Evolutionary conservation across 2,888 invertebrate genomes (phyloP), one percentile per base, ranked within the genome.

Genomic region (Seira musarum): DNA sequence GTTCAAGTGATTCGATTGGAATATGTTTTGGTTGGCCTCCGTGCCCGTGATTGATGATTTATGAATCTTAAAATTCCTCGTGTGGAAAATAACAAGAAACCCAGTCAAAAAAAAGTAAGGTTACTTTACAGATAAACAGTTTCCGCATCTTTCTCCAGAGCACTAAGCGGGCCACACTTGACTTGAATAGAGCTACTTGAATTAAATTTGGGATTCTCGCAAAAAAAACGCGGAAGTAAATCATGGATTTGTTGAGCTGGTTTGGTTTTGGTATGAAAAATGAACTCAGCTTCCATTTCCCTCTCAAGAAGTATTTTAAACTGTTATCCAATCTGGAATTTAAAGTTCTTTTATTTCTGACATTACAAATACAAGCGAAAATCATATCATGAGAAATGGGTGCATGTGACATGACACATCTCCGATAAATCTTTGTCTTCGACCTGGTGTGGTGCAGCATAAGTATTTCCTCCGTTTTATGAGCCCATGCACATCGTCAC

Each of bases 171-270:
- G 2, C 3, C 2, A 30, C 30, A 30, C 30, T 30, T 30, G 30
- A n/a, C n/a, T n/a, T n/a, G n/a, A n/a, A n/a, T n/a, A n/a, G n/a
- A 30, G 30, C 30, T 30, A 5, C 30, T 2, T 49, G 49, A 15
- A 49, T 49, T 49, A 49, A 49, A 49, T n/a, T 13, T 49, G 49
- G 49, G 15, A 49, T 49, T 49, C 13, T 49, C 15, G 49, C 49
- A n/a, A 49, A 49, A 40, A 40, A 49, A 49, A 49, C 49, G 49
- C 49, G 49, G 49, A 49, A 49, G 49, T 49, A 49, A 49, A 49
- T 49, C 49, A 49, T 49, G 49, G 15, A 49, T 49, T 8, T 49
- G 49, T 49, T 49, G 49, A 49, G 49, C 49, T 49, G 17, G 49
- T 40, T 40, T 40, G 40, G 6, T 49, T 49, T n/a, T n/a, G 17